Percentiles rank a stretch among this genome's conserved stretches.
Evolutionary conservation across 2,797 vertebrate genomes (phyloP).

Genomic region (Mastacembelus armatus): DNA sequence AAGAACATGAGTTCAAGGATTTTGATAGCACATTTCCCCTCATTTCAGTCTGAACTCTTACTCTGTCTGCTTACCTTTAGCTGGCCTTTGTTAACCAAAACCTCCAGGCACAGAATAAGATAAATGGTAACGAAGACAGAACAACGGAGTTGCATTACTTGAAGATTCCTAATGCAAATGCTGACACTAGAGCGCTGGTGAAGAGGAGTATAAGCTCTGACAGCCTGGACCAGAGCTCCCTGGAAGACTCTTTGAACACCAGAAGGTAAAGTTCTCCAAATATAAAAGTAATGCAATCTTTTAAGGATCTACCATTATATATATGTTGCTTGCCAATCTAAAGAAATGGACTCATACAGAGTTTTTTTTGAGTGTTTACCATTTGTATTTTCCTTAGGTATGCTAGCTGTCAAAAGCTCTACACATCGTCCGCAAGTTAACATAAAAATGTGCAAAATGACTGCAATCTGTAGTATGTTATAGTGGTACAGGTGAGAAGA

Average conservation of each 20-base stretch:
- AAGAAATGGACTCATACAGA: too few relatives aligned
- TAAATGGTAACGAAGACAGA: conserved; percentile 31
- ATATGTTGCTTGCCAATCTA: too few relatives aligned
- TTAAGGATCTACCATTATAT: too few relatives aligned
- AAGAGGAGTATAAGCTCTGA: conserved; percentile 81
- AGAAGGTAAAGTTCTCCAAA: conserved; percentile 80
- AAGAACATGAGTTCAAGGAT: neutral
- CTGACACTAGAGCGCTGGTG: conserved; percentile 19
- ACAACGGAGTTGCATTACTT: conserved; percentile 9
- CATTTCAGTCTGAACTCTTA: neutral
- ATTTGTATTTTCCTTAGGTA: too few relatives aligned
- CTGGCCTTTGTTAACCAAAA: conserved; percentile 77
- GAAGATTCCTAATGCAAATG: conserved; percentile 49
- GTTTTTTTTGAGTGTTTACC: too few relatives aligned
- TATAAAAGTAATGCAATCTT: neutral
- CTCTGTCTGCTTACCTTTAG: conserved; percentile 35
- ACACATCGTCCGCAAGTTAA: too few relatives aligned
- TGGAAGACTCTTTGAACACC: conserved; percentile 83
- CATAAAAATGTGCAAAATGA: too few relatives aligned
- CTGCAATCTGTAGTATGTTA: too few relatives aligned
- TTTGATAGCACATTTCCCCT: neutral
- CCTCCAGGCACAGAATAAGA: conserved; percentile 80
- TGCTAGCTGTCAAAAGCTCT: too few relatives aligned
- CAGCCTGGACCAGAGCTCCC: conserved; percentile 87
- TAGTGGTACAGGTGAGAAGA: too few relatives aligned